A percentile compares a stretch with the other conserved stretches of the same genome.
phyloP scores from a whole-genome alignment of 2,797 vertebrate genomes.

The Prunella strophiata region DNA sequence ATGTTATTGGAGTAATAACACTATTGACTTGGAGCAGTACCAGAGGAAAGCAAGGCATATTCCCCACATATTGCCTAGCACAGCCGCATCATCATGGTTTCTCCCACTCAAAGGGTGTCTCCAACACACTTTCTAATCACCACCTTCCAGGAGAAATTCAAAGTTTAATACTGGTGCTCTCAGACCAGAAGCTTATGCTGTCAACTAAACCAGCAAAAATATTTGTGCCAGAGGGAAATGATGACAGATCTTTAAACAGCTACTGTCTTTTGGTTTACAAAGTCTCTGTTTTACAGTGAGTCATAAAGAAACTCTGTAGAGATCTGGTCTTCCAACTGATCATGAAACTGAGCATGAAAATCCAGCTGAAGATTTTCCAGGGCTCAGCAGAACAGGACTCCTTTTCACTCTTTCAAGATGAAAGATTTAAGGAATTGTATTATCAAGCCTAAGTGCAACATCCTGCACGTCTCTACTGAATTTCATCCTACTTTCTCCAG shows the following conservation, averaged over 20 bases:
- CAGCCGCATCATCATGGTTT: background rate
- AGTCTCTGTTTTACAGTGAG: background rate
- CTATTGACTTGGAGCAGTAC: background rate
- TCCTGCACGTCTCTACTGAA: background rate
- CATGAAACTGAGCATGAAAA: background rate
- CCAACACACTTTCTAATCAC: background rate
- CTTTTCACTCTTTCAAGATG: background rate
- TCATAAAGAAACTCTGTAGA: background rate
- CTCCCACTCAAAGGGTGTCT: background rate
- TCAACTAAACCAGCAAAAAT: background rate
- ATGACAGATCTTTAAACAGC: background rate
- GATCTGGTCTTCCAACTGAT: background rate
- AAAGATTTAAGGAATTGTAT: background rate
- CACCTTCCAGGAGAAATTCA: background rate
- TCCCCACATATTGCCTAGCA: background rate
- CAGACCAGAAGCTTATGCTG: background rate
- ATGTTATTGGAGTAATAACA: background rate
- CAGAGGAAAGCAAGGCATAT: background rate
- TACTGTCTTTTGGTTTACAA: background rate
- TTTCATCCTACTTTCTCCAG: background rate
- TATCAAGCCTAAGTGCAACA: background rate
- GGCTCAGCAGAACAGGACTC: background rate
- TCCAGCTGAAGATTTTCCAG: background rate
- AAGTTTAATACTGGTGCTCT: background rate
- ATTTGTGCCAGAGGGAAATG: background rate